phyloP scores from a whole-genome alignment of 2,888 invertebrate species.

The Pyrochroa serraticornis region DNA sequence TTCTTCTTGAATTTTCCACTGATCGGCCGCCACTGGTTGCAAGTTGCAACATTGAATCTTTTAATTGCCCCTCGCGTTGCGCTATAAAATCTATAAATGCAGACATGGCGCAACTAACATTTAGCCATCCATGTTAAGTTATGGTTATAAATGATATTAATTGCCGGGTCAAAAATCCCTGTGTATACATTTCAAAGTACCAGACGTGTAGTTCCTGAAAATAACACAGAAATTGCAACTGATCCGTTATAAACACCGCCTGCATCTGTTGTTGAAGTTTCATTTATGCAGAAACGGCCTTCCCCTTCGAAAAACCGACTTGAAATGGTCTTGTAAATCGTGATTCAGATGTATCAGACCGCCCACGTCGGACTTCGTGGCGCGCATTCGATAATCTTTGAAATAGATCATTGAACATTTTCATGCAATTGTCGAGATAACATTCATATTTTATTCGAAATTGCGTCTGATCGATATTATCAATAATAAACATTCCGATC shows the following conservation, averaged over 20 bases:
- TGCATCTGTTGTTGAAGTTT: neutral
- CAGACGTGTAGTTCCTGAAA: neutral
- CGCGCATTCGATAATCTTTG: constrained; percentile 19
- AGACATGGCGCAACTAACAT: too few species aligned
- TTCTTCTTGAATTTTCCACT: too few species aligned
- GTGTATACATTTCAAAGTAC: constrained; percentile 11
- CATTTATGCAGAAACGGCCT: neutral
- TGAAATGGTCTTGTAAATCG: constrained; percentile 7
- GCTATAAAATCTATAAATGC: too few species aligned
- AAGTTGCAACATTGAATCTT: too few species aligned
- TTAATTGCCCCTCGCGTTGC: too few species aligned
- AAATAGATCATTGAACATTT: constrained; percentile 19
- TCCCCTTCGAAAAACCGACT: neutral
- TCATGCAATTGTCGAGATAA: constrained; percentile 7
- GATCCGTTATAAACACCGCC: neutral
- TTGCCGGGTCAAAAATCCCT: constrained; percentile 25
- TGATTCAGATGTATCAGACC: constrained; percentile 19
- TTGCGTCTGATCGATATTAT: constrained; percentile 3
- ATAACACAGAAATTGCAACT: neutral
- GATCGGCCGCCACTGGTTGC: too few species aligned
- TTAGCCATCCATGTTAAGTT: neutral
- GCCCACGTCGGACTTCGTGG: constrained; percentile 22
- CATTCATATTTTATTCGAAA: constrained; percentile 6
- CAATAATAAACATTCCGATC: neutral
- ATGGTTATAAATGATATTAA: constrained; percentile 14